Evolutionary conservation across 2,113 vertebrate genomes (phyloP), one percentile per base, ranked within the genome.

Genomic region (Bufo gargarizans): DNA sequence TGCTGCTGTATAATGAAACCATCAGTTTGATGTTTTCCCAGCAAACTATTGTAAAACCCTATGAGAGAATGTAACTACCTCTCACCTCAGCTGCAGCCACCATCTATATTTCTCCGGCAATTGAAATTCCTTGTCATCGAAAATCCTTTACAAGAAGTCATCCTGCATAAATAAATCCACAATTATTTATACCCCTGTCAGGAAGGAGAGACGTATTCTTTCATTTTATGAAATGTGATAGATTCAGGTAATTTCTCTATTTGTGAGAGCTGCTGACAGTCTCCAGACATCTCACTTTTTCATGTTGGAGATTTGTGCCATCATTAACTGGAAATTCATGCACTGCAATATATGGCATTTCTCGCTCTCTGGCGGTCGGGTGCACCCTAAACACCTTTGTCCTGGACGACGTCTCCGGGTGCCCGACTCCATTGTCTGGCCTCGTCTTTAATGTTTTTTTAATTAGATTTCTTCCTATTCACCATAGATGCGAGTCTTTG

Each of bases 401-500:
- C 50, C 67, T 14, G 69, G 69, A 88, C 69, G 63, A 71, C 22
- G 12, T 63, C 12, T 74, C 53, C 67, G 49, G 20, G 50, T 56
- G 78, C 65, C 72, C 79, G 47, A 3, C 55, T 58, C 43, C 67
- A 76, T 61, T 88, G 33, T 81, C 4, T 65, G 55, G 13, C 22
- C 7, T n/a, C 65, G 76, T 50, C 55, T 88, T 88, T 83, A 47
- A 88, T 88, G 78, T 72, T 78, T 83, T 53, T 83, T 76, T 88
- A 88, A 88, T 88, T 83, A 88, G 47, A 53, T 53, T 63, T 20
- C n/a, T 65, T 88, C 59, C 33, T 61, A 17, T 74, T 63, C 86
- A 63, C 67, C 72, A 33, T 58, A n/a, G 86, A 19, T 16, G 17
- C 4, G 77, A 76, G 65, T 10, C 17, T 20, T 49, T 45, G 47